phyloP scores from a whole-genome alignment of 2,797 vertebrate species.

The Sternotherus odoratus region DNA sequence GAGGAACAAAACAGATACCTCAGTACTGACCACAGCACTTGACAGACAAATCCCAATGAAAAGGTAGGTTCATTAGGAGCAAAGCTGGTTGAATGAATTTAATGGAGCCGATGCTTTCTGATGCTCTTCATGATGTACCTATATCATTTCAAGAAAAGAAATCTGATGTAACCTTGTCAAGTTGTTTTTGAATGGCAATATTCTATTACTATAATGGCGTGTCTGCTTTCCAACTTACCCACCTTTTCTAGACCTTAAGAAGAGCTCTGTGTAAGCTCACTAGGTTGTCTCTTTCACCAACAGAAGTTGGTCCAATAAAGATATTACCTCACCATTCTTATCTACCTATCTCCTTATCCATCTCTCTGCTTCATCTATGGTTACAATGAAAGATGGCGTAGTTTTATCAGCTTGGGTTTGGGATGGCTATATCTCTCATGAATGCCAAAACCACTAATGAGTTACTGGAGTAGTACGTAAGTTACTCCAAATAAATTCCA shows the following conservation, averaged over 20 bases:
- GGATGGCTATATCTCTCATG: background rate
- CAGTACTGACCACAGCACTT: background rate
- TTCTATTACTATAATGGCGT: background rate
- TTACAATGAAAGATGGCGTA: no score
- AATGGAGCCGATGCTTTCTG: background rate
- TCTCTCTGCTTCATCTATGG: background rate
- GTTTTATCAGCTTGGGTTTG: background rate
- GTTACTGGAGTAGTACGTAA: fast-evolving
- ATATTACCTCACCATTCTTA: background rate
- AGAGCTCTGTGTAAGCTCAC: background rate
- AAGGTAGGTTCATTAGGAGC: background rate
- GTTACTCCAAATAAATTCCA: background rate
- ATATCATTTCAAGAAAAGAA: background rate
- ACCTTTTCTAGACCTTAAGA: background rate
- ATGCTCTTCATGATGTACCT: background rate
- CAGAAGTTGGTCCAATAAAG: background rate
- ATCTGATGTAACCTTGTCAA: background rate
- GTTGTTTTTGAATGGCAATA: background rate
- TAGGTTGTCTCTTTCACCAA: background rate
- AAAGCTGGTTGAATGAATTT: background rate
- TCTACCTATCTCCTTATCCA: background rate
- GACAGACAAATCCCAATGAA: background rate
- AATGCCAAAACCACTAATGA: background rate
- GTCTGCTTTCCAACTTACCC: background rate
- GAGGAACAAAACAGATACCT: conserved; percentile 14